Evolutionary conservation across 2,113 vertebrate species (phyloP).

Genomic region (Gallinago media): DNA sequence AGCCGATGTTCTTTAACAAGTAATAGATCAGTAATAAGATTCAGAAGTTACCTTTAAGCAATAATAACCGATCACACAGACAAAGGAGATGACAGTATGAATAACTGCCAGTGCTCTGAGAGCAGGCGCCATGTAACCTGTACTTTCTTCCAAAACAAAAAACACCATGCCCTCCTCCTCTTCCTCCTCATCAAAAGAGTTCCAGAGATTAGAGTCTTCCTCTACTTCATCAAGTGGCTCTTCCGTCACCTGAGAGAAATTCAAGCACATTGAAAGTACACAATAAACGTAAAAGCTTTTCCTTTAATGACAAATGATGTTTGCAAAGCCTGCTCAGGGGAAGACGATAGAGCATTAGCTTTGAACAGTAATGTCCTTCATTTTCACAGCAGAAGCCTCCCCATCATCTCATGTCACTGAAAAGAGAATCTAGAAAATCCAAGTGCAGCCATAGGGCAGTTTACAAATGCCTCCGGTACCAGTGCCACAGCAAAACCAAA

Average conservation of each 20-base stretch:
- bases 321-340: not conserved
- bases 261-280: not conserved
- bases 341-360: not conserved
- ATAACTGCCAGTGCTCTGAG: conserved; percentile 90
- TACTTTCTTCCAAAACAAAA: conserved; percentile 96
- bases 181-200: conserved; percentile 88
- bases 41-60: conserved; percentile 89
- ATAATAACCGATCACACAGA: conserved; percentile 97
- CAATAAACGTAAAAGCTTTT: not conserved
- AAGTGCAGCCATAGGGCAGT: not conserved
- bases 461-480: not conserved
- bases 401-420: not conserved
- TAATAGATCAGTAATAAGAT: not conserved
- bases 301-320: not conserved
- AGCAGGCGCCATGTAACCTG: conserved; percentile 96
- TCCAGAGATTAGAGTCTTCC: conserved; percentile 87
- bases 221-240: conserved; percentile 88
- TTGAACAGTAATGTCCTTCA: not conserved
- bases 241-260: conserved; percentile 88
- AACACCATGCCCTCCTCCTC: conserved; percentile 88
- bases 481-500: not conserved
- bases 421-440: not conserved
- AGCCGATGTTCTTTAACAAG: not conserved
- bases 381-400: not conserved
- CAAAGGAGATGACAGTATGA: conserved; percentile 94